Conservation (phyloP, 64 coral and sea anemone species). For the Anthopleura sola region DNA sequence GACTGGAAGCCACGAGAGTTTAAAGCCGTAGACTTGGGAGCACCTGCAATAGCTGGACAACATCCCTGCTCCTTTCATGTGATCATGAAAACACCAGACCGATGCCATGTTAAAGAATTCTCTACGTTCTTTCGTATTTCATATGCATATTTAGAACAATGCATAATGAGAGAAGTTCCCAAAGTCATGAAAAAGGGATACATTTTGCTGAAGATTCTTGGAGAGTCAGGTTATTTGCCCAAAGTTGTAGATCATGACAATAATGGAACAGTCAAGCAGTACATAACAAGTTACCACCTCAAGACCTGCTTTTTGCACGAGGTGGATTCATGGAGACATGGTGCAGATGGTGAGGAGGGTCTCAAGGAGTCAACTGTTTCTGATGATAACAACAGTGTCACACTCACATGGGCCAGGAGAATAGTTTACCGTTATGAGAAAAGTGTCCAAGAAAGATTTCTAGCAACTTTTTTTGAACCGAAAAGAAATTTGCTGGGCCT, state of each 20-base stretch:
- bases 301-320: slow-evolving; percentile 42
- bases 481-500: slow-evolving; percentile 20
- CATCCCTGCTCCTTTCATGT: background rate
- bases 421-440: slow-evolving; percentile 17
- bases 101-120: slow-evolving; percentile 30
- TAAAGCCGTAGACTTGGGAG: background rate
- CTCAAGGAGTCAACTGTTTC: background rate
- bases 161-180: slow-evolving; percentile 12
- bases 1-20: slow-evolving; percentile 20
- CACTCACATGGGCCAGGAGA: slow-evolving; percentile 13
- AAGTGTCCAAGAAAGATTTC: slow-evolving; percentile 12
- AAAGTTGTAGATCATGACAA: slow-evolving; percentile 42
- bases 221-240: slow-evolving; percentile 3
- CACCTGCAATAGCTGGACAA: background rate
- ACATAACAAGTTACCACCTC: slow-evolving; percentile 26
- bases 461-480: slow-evolving; percentile 27
- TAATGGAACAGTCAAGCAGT: slow-evolving; percentile 1
- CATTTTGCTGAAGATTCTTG: slow-evolving; percentile 26
- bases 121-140: slow-evolving; percentile 23
- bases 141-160: slow-evolving; percentile 30
- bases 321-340: background rate
- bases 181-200: slow-evolving; percentile 26
- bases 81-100: slow-evolving; percentile 21
- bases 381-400: slow-evolving; percentile 1
- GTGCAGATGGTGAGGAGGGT: background rate